phyloP scores from a whole-genome alignment of 2,113 vertebrate species.

The Pterophyllum scalare region DNA sequence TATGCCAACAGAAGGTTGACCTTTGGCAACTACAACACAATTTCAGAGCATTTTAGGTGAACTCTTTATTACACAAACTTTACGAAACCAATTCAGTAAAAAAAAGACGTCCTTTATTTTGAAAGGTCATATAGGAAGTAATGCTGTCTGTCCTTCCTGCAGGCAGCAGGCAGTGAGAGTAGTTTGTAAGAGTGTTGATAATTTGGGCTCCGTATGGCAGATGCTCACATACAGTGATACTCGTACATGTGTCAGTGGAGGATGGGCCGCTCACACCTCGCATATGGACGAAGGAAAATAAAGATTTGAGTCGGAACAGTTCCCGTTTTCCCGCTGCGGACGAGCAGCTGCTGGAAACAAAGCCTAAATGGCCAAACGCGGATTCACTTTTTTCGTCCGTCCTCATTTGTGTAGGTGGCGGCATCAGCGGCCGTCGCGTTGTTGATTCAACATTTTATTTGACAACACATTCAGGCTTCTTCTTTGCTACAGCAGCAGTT shows the following conservation, averaged over 20 bases:
- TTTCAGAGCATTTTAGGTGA: not conserved
- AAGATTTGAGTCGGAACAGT: not conserved
- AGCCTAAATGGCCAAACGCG: conserved; percentile 16
- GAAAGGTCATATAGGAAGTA: conserved; percentile 32
- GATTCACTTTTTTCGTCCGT: conserved; percentile 13
- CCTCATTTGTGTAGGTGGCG: conserved; percentile 32
- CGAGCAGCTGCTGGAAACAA: conserved; percentile 1
- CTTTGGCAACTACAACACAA: not conserved
- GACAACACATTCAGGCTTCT: not conserved
- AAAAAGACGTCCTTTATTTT: not conserved
- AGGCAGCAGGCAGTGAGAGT: not conserved
- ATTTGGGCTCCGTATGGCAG: not conserved
- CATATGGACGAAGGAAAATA: not conserved
- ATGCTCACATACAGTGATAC: not conserved
- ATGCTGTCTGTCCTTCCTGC: not conserved
- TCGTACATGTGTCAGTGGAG: not conserved
- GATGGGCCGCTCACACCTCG: not conserved
- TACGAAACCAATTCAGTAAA: not conserved
- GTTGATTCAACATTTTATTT: not conserved
- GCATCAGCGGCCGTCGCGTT: conserved; percentile 12
- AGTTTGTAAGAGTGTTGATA: conserved; percentile 18
- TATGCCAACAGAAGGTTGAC: not conserved
- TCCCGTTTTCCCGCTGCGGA: not conserved
- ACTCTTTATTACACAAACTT: not conserved
- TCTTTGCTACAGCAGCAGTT: not conserved